A percentile compares a stretch with the other conserved stretches of the same genome.
Conservation (phyloP, 2,113 vertebrate genomes). For the Mixornis gularis region DNA sequence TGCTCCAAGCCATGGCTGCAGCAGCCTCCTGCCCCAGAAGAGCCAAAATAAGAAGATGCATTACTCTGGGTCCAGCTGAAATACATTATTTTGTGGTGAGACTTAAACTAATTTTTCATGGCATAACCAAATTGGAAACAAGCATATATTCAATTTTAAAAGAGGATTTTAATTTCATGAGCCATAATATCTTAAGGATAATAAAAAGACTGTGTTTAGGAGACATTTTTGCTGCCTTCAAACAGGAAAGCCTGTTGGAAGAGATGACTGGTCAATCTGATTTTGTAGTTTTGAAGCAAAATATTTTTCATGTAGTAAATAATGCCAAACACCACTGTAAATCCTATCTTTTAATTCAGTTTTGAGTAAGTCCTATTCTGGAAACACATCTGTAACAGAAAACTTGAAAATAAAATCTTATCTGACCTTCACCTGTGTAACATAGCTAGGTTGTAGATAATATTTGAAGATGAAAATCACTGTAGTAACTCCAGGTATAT, state of each 20-base stretch:
- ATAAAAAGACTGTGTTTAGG: background rate
- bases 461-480: slow-evolving; percentile 34
- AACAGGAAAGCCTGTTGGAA: background rate
- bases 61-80: background rate
- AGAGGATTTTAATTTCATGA: background rate
- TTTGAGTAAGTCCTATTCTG: background rate
- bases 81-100: background rate
- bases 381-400: background rate
- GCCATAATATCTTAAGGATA: background rate
- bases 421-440: background rate
- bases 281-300: background rate
- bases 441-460: background rate
- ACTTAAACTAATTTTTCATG: background rate
- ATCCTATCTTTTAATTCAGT: background rate
- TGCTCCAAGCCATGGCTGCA: background rate
- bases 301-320: background rate
- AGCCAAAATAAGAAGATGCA: background rate
- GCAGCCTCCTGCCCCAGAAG: background rate
- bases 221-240: background rate
- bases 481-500: background rate
- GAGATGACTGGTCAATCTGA: background rate
- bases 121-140: background rate
- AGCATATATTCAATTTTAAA: background rate
- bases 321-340: background rate
- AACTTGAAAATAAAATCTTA: background rate